phyloP scores from a whole-genome alignment of 2,113 vertebrate species.

The Ptychochromis oligacanthus region DNA sequence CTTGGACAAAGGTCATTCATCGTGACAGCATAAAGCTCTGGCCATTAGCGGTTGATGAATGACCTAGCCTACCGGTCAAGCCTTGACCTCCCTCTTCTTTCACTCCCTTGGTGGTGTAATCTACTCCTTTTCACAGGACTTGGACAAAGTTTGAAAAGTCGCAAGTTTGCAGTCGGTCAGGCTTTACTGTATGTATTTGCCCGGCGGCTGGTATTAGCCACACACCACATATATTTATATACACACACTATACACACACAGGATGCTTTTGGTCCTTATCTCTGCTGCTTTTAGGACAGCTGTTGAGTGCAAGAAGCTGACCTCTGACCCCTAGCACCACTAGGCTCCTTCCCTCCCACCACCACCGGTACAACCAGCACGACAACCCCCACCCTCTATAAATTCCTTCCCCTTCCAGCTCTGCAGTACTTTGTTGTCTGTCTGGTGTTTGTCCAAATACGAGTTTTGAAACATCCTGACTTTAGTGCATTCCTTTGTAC shows the following conservation, averaged over 20 bases:
- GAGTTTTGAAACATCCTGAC: slow-evolving; percentile 2
- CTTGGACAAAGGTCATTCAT: slow-evolving; percentile 74
- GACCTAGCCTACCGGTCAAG: slow-evolving; percentile 69
- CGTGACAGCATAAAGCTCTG: slow-evolving; percentile 73
- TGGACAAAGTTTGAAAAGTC: slow-evolving; percentile 48
- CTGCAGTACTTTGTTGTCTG: slow-evolving; percentile 62
- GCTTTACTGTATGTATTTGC: slow-evolving; percentile 81
- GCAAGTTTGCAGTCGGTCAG: slow-evolving; percentile 70
- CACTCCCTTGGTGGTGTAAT: slow-evolving; percentile 42
- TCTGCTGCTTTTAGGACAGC: slow-evolving; percentile 84
- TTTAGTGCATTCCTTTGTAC: slow-evolving; percentile 16
- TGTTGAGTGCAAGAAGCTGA: slow-evolving; percentile 86
- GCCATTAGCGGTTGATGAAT: slow-evolving; percentile 77
- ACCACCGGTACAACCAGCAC: slow-evolving; percentile 60
- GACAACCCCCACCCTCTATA: slow-evolving; percentile 73
- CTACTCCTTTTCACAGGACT: slow-evolving; percentile 47
- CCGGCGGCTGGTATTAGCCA: slow-evolving; percentile 74
- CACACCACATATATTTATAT: slow-evolving; percentile 49
- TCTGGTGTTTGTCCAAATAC: slow-evolving; percentile 60
- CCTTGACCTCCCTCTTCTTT: slow-evolving; percentile 60
- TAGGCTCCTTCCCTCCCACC: slow-evolving; percentile 66
- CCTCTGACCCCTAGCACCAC: slow-evolving; percentile 81
- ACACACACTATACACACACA: slow-evolving; percentile 73
- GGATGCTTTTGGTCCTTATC: slow-evolving; percentile 91
- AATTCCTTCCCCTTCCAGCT: slow-evolving; percentile 77